phyloP scores from a whole-genome alignment of 53 echinoderm and acorn worm species.

The Hippasteria phrygiana region DNA sequence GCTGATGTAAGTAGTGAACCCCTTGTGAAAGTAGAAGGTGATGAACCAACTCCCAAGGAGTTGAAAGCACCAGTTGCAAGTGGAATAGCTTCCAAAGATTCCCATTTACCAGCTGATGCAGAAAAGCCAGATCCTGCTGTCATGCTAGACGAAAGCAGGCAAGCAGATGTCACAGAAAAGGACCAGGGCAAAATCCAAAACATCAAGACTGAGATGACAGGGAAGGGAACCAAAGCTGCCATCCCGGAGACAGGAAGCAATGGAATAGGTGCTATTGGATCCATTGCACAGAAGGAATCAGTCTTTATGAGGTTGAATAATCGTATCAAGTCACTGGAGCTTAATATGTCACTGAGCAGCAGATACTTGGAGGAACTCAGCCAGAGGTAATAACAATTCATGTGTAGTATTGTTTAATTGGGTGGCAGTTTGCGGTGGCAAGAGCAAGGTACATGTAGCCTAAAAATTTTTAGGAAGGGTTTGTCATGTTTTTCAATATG shows the following conservation, averaged over 20 bases:
- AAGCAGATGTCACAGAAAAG: conserved; percentile 24
- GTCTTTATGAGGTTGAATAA: conserved; percentile 98
- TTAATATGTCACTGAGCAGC: conserved; percentile 93
- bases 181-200: conserved; percentile 4
- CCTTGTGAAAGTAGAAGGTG: neutral
- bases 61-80: neutral
- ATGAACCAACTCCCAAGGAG: conserved; percentile 1
- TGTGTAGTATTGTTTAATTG: neutral
- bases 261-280: neutral
- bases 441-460: too few species aligned
- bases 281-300: conserved; percentile 84
- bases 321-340: conserved; percentile 93
- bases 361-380: conserved; percentile 96
- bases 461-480: too few species aligned
- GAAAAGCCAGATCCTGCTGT: conserved; percentile 5
- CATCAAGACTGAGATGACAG: conserved; percentile 25
- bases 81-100: conserved; percentile 11
- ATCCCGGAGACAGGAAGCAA: conserved; percentile 12
- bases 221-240: conserved; percentile 29
- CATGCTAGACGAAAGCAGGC: conserved; percentile 1
- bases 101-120: conserved; percentile 12
- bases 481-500: too few species aligned
- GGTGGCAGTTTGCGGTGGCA: too few species aligned
- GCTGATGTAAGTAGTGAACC: neutral
- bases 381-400: conserved; percentile 74